phyloP scores from a whole-genome alignment of 2,888 invertebrate species.

The Luperina testacea region DNA sequence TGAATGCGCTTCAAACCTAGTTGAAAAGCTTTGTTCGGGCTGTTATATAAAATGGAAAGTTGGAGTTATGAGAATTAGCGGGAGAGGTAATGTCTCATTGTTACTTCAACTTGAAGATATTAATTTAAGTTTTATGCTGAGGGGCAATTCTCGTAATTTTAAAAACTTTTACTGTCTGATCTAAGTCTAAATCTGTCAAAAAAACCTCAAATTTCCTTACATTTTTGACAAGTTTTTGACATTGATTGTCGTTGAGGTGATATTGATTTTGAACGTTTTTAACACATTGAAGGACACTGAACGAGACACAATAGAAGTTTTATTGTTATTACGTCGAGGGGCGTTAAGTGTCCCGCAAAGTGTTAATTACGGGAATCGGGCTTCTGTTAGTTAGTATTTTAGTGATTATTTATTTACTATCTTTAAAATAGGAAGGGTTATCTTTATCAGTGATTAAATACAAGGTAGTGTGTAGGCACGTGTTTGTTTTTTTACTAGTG shows the following conservation, averaged over 20 bases:
- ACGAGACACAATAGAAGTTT: too few relatives aligned
- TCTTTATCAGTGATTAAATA: not conserved
- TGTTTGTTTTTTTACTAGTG: not conserved
- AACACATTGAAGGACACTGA: too few relatives aligned
- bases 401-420: slow-evolving; percentile 6
- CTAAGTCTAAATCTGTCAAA: too few relatives aligned
- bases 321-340: too few relatives aligned
- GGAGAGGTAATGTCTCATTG: slow-evolving; percentile 52
- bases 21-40: slow-evolving; percentile 65
- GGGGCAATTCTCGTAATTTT: too few relatives aligned
- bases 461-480: not conserved
- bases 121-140: slow-evolving; percentile 9
- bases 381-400: not conserved
- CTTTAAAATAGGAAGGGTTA: slow-evolving; percentile 8
- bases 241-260: too few relatives aligned
- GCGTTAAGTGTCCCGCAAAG: too few relatives aligned
- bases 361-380: too few relatives aligned
- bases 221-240: too few relatives aligned
- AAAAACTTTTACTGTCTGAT: too few relatives aligned
- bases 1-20: slow-evolving; percentile 66
- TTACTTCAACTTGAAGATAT: slow-evolving; percentile 34
- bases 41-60: slow-evolving; percentile 64
- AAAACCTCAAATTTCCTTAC: too few relatives aligned
- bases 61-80: slow-evolving; percentile 53
- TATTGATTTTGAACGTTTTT: too few relatives aligned